These are phyloP conservation scores for Phalacrocorax pelagicus DNA, from an alignment of 2,113 vertebrate genomes.

Conservation along the genomic window DNA sequence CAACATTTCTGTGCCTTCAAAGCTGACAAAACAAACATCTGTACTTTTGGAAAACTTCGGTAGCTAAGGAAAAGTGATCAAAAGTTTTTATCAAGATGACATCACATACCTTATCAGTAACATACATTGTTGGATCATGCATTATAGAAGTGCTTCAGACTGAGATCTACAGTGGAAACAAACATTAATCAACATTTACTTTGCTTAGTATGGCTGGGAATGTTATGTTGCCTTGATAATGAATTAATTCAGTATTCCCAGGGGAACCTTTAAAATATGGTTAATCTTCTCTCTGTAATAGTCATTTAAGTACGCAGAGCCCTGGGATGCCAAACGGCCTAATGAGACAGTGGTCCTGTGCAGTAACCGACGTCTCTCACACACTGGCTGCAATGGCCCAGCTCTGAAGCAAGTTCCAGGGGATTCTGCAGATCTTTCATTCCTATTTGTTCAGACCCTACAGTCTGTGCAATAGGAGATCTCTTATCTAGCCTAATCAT, in stretches of 20 bases:
- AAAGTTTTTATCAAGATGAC: background rate
- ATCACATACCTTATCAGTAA: background rate
- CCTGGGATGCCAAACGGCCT: fast-evolving
- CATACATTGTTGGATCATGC: background rate
- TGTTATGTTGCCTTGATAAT: background rate
- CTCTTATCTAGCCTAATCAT: background rate
- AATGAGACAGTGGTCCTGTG: background rate
- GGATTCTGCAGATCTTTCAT: background rate
- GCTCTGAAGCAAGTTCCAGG: background rate
- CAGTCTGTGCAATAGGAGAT: background rate
- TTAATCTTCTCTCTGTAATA: background rate
- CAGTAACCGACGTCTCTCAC: fast-evolving
- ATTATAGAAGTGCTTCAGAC: background rate
- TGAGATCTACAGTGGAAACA: background rate
- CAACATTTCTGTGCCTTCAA: background rate
- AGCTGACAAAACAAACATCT: background rate
- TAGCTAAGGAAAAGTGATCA: background rate
- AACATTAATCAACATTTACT: background rate
- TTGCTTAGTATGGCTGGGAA: background rate
- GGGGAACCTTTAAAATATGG: background rate
- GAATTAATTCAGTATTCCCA: background rate
- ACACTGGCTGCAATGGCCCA: background rate
- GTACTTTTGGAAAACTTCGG: background rate
- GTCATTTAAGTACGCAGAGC: background rate
- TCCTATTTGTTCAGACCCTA: background rate